Conservation (phyloP, 2,113 vertebrate species). For the Otocyon megalotis region DNA sequence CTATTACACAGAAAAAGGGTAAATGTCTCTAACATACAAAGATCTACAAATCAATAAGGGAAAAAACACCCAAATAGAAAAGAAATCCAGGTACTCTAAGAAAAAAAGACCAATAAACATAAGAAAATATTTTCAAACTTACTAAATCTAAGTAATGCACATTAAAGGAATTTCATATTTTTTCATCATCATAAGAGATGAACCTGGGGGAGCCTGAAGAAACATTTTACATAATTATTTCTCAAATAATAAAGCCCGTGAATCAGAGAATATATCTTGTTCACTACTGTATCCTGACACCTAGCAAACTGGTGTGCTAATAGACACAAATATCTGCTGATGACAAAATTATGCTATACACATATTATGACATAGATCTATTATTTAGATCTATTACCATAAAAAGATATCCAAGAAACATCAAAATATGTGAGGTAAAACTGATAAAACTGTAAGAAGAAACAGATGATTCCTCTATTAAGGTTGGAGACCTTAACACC, state of each 20-base stretch:
- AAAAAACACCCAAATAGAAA: background rate
- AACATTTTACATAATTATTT: slow-evolving; percentile 22
- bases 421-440: background rate
- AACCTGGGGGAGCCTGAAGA: background rate
- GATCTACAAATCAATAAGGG: background rate
- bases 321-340: background rate
- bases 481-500: background rate
- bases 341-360: background rate
- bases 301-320: background rate
- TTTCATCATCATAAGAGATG: slow-evolving; percentile 5
- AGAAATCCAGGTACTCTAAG: background rate
- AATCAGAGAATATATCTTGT: background rate
- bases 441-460: background rate
- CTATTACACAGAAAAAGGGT: background rate
- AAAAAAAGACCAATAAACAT: background rate
- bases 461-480: background rate
- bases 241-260: slow-evolving; percentile 6
- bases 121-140: slow-evolving; percentile 26
- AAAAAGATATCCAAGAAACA: background rate
- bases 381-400: background rate
- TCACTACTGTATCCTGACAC: background rate
- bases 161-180: slow-evolving; percentile 39
- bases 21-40: background rate
- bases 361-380: background rate
- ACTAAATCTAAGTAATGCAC: background rate